Percentiles rank a stretch among this genome's conserved stretches.
Conservation (phyloP, 1,140 invertebrate genomes). For the Drosophila dunni region DNA sequence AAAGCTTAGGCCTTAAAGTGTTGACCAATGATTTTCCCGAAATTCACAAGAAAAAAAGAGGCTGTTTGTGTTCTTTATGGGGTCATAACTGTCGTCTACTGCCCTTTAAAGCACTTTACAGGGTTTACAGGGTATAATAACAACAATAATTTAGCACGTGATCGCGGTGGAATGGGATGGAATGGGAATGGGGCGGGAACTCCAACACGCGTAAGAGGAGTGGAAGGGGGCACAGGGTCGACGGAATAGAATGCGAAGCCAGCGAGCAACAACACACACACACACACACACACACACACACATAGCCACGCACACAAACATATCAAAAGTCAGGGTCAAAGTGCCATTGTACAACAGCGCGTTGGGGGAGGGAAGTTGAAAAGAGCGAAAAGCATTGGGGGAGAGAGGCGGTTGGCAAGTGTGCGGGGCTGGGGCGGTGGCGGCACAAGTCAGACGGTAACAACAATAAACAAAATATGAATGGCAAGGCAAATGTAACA, state of each 20-base stretch:
- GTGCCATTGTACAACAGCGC: conserved; percentile 55
- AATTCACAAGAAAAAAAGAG: neutral
- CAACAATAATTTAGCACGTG: conserved; percentile 73
- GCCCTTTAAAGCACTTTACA: neutral
- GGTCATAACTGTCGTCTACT: neutral
- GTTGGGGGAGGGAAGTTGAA: neutral
- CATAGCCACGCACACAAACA: neutral
- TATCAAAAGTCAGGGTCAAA: conserved; percentile 78
- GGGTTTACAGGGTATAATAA: conserved; percentile 55
- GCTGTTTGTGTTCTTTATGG: neutral
- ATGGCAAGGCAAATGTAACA: conserved; percentile 74
- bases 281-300: no score
- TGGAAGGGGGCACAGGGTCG: neutral
- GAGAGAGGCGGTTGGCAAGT: neutral
- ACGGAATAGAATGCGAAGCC: neutral
- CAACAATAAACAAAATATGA: conserved; percentile 77
- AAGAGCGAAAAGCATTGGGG: neutral
- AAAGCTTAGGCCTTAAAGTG: neutral
- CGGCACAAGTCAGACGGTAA: conserved; percentile 35
- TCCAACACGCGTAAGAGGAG: no score
- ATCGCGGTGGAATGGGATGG: neutral
- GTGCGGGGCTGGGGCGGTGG: neutral
- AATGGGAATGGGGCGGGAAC: conserved; percentile 1
- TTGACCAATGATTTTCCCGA: neutral
- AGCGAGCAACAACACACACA: conserved; percentile 5